Evolutionary conservation across 2,888 invertebrate genomes (phyloP), one percentile per base, ranked within the genome.

Genomic region (Thymelicus sylvestris): DNA sequence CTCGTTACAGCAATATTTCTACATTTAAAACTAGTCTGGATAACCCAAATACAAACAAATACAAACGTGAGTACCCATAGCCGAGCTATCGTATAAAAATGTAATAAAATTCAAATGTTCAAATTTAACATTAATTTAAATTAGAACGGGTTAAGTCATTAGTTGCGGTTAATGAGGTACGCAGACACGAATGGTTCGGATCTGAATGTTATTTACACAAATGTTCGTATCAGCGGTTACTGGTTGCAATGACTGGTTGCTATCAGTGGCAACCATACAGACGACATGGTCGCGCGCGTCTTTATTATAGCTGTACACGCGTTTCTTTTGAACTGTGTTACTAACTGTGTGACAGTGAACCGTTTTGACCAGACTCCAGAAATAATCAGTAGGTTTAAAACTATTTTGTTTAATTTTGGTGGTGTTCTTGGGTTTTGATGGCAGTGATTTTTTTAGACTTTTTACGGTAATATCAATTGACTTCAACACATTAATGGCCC

Each of bases 251-350:
- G 50, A 52, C 7, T 19, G 50, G 6, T 19, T 57, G 57, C 31
- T 57, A 57, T 57, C 57, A 57, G 57, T 57, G 31, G 31, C 13
- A 13, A 57, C 13, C 31, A 12, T 31, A 31, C 24, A 13, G 31
- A 67, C 68, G 72, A 59, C 68, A 75, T 75, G 74, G 64, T 73
- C 65, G 73, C 77, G 72, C 73, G 74, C 61, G 74, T 72, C 15
- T 19, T 73, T 52, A 24, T 67, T 15, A 24, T 71, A 62, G 72
- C 47, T 59, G 57, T 59, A 38, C 61, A 72, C 55, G 60, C 71
- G 44, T 47, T 60, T 12, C 15, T 70, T 64, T 70, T 70, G 12
- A 60, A 13, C 44, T 74, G 73, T 75, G 74, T 70, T 62, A 68
- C 72, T 13, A 59, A 12, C 44, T 74, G 73, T 75, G 74, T 74